Percentiles rank a stretch among this genome's conserved stretches.
Evolutionary conservation across 2,888 invertebrate genomes (phyloP).

Genomic region (Andrena flavipes): DNA sequence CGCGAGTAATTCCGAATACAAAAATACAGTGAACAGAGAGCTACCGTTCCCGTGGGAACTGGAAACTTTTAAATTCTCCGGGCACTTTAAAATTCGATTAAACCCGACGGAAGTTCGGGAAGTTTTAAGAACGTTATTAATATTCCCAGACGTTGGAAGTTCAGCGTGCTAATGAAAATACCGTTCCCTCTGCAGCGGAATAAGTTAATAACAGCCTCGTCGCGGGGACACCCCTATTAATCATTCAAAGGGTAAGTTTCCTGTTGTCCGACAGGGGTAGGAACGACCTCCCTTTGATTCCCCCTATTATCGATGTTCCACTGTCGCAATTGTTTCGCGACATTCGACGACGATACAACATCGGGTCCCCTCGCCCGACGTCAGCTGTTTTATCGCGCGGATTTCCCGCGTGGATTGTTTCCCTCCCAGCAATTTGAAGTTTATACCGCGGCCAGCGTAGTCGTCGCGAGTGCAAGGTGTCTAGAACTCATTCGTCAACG

Average conservation of each 20-base stretch:
- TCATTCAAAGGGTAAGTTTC: neutral
- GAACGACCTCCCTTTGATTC: neutral
- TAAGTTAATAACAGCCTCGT: neutral
- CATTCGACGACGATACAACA: neutral
- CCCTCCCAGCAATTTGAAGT: neutral
- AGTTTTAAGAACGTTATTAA: slow-evolving; percentile 34
- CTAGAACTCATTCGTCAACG: slow-evolving; percentile 5
- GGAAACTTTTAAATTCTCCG: slow-evolving; percentile 22
- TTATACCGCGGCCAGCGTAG: neutral
- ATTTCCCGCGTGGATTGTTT: neutral
- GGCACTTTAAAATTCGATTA: slow-evolving; percentile 46
- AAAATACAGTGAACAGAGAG: slow-evolving; percentile 20
- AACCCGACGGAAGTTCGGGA: neutral
- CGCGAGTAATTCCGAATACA: neutral
- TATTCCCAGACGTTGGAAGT: slow-evolving; percentile 11
- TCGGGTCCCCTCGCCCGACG: neutral
- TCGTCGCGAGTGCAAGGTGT: neutral
- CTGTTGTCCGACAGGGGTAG: neutral
- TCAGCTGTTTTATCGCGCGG: neutral
- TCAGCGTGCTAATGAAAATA: neutral
- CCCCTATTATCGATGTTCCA: neutral
- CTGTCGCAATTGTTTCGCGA: neutral
- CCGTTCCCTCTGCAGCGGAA: no score
- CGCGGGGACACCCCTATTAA: neutral
- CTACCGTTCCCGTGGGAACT: neutral